Evolutionary conservation across 2,888 invertebrate species (phyloP).

Genomic region (Drosophila cognata): DNA sequence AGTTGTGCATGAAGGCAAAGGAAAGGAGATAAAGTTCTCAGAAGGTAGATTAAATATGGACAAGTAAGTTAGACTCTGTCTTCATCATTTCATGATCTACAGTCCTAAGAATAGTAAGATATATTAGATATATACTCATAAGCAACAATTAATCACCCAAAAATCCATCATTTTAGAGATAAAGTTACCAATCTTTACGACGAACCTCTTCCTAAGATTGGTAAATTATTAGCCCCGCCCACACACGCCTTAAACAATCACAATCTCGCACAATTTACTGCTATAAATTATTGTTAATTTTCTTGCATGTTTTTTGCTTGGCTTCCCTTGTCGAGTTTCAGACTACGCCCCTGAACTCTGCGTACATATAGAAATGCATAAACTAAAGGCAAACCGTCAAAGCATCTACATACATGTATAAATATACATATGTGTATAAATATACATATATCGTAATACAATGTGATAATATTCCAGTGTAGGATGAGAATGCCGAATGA

Average conservation of each 20-base stretch:
- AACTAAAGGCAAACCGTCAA: constrained; percentile 40
- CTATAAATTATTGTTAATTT: not conserved
- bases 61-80: not conserved
- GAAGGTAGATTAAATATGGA: not conserved
- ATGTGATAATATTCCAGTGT: constrained; percentile 67
- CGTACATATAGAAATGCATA: constrained; percentile 31
- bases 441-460: constrained; percentile 71
- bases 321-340: too few relatives aligned
- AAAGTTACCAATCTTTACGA: not conserved
- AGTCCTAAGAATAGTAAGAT: not conserved
- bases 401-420: constrained; percentile 1
- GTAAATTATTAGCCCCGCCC: not conserved
- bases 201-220: not conserved
- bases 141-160: too few relatives aligned
- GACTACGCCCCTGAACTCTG: constrained; percentile 1
- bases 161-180: not conserved
- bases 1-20: not conserved
- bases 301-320: not conserved
- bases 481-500: constrained; percentile 51
- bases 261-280: not conserved
- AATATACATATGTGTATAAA: constrained; percentile 8
- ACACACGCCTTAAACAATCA: not conserved
- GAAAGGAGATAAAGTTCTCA: not conserved
- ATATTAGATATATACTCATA: not conserved
- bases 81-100: not conserved